Base-by-base conservation (phyloP, 2,888 invertebrate species). In the Pollenia labialis region DNA sequence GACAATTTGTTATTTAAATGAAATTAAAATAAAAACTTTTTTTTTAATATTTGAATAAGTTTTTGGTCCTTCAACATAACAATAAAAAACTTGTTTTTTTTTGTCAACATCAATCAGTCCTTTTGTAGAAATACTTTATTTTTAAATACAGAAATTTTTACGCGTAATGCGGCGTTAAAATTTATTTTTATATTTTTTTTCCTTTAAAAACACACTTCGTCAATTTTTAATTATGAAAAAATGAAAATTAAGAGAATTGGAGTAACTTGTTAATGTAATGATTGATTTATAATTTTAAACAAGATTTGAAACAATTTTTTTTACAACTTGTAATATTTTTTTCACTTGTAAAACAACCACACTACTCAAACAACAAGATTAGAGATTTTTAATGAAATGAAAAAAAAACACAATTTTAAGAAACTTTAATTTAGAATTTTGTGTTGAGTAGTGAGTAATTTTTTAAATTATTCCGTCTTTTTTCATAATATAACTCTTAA, bases 201-300 rank as follows among this genome's bases (percentile, higher is more conserved):
- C 60, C 52, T 69, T 79, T 86, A 88, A 82, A 88, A 91, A 91
- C 92, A 91, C 92, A 92, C 92, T 92, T 92, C 92, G 92, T 92
- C 92, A 91, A 91, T 91, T 92, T 92, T 91, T 91, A 89, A 90
- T 48, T 60, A 42, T 32, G 32, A 75, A 77, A 60, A 62, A 83
- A 75, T 68, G 42, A 85, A 86, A 76, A 68, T 23, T 74, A 68
- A 69, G n/a, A 54, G 32, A 32, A 32, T 32, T 6, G 6, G 6
- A 52, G 74, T 52, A 75, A 87, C 85, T 85, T 83, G 84, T 81
- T 88, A 84, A 88, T 85, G n/a, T n/a, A n/a, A n/a, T n/a, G n/a
- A n/a, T n/a, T n/a, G 60, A 84, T 71, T 76, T 85, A 50, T 80
- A 68, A 60, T 89, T 89, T 89, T 88, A 89, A 89, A 81, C 76